A percentile compares a stretch with the other conserved stretches of the same genome.
These are phyloP conservation scores for Myxocyprinus asiaticus DNA, from an alignment of 2,113 vertebrate species.

Conservation along the genomic window DNA sequence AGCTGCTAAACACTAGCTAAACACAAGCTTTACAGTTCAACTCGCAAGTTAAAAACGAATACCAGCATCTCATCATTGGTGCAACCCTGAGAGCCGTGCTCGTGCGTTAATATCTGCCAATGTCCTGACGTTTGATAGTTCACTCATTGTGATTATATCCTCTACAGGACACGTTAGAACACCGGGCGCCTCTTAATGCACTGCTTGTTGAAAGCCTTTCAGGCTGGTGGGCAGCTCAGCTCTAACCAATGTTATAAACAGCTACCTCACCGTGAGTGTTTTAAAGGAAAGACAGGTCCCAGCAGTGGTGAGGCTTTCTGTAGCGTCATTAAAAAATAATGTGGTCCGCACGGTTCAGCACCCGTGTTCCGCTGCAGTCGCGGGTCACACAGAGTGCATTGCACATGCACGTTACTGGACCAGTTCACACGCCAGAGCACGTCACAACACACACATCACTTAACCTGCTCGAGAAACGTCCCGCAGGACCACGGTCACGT, in stretches of 20 bases:
- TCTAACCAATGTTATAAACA: slow-evolving; percentile 37
- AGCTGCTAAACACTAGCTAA: no score
- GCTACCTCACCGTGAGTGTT: slow-evolving; percentile 33
- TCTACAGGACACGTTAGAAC: slow-evolving; percentile 5
- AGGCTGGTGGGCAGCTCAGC: slow-evolving; percentile 27
- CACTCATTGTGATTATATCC: slow-evolving; percentile 28
- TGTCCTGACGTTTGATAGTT: slow-evolving; percentile 9
- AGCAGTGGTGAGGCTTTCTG: slow-evolving; percentile 39
- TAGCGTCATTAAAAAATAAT: slow-evolving; percentile 53
- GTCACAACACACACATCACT: slow-evolving; percentile 20
- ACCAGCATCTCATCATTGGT: no score
- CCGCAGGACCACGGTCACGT: slow-evolving; percentile 34
- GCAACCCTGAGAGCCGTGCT: not conserved
- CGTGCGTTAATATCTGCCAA: not conserved
- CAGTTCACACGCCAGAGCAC: slow-evolving; percentile 28
- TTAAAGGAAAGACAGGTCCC: slow-evolving; percentile 34
- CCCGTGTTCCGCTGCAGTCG: not conserved
- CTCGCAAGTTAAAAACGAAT: no score
- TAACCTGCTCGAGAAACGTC: slow-evolving; percentile 21
- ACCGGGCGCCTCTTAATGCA: slow-evolving; percentile 34
- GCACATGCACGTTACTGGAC: slow-evolving; percentile 18
- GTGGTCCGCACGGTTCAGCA: slow-evolving; percentile 31
- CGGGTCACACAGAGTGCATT: slow-evolving; percentile 40
- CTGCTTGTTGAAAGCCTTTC: slow-evolving; percentile 25
- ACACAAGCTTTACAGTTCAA: no score